Evolutionary conservation across 2,888 invertebrate genomes (phyloP).

Genomic region (Dascillus cervinus): DNA sequence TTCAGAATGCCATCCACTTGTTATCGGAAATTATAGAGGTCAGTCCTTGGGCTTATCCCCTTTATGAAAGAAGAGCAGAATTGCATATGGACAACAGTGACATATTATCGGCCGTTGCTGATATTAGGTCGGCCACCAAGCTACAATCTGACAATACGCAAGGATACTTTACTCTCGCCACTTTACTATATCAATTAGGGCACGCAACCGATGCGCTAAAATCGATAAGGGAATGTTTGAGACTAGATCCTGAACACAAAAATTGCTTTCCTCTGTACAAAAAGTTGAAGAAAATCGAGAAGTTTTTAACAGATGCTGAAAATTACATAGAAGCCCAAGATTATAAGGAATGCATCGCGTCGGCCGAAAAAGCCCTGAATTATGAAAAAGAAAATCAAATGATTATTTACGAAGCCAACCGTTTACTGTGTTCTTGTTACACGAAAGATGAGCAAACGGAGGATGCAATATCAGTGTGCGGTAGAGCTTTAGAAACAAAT

Average conservation of each 20-base stretch:
- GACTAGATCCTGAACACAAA: slow-evolving; percentile 95
- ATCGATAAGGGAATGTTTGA: slow-evolving; percentile 94
- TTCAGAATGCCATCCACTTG: slow-evolving; percentile 52
- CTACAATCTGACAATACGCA: slow-evolving; percentile 86
- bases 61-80: slow-evolving; percentile 81
- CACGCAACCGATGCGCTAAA: slow-evolving; percentile 85
- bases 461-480: slow-evolving; percentile 71
- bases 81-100: slow-evolving; percentile 74
- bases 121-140: slow-evolving; percentile 84
- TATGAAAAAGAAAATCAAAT: slow-evolving; percentile 63
- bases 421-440: slow-evolving; percentile 75
- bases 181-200: slow-evolving; percentile 81
- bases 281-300: slow-evolving; percentile 87
- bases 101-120: slow-evolving; percentile 78
- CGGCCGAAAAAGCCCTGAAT: slow-evolving; percentile 59
- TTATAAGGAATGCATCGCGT: slow-evolving; percentile 58
- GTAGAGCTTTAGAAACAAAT: slow-evolving; percentile 66
- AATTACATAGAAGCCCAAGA: slow-evolving; percentile 52
- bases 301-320: slow-evolving; percentile 64
- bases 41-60: slow-evolving; percentile 82
- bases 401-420: slow-evolving; percentile 67
- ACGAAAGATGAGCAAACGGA: slow-evolving; percentile 60
- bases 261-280: slow-evolving; percentile 95
- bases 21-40: slow-evolving; percentile 64
- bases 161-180: slow-evolving; percentile 76